Evolutionary conservation across 2,113 vertebrate species (phyloP).

Genomic region (Macquaria australasica): DNA sequence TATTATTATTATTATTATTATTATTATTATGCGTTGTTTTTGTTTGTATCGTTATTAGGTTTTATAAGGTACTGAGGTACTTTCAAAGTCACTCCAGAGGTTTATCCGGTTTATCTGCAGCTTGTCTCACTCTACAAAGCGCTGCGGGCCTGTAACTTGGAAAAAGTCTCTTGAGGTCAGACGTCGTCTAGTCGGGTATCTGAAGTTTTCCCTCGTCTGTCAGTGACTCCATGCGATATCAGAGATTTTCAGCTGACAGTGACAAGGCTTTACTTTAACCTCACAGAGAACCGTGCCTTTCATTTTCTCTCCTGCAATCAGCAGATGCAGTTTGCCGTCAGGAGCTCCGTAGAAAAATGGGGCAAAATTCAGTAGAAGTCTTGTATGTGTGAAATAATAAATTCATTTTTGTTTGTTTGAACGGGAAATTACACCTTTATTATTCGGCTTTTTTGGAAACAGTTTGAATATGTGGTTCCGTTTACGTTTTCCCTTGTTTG

Average conservation of each 20-base stretch:
- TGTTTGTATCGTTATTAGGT: not conserved
- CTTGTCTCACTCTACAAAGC: conserved; percentile 39
- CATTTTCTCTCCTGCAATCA: not conserved
- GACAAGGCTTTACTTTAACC: conserved; percentile 22
- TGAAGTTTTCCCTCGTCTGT: conserved; percentile 56
- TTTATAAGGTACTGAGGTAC: not conserved
- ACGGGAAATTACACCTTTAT: too few relatives aligned
- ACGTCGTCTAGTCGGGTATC: conserved; percentile 58
- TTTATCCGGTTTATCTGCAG: conserved; percentile 39
- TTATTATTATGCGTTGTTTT: not conserved
- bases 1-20: not conserved
- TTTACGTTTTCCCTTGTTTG: not conserved
- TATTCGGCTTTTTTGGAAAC: not conserved
- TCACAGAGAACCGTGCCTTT: conserved; percentile 3
- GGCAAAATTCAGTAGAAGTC: not conserved
- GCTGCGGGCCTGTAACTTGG: conserved; percentile 10
- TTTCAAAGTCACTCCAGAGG: not conserved
- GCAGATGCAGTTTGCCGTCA: not conserved
- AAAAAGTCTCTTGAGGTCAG: conserved; percentile 63
- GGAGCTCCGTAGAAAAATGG: not conserved
- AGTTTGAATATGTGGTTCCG: not conserved
- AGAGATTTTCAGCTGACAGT: conserved; percentile 49
- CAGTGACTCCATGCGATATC: conserved; percentile 60
- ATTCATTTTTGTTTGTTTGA: not conserved
- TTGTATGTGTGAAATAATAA: not conserved